A percentile compares a stretch with the other conserved stretches of the same genome.
These are phyloP conservation scores for Apamea sordens DNA, from an alignment of 2,888 invertebrate genomes.

Conservation along the genomic window DNA sequence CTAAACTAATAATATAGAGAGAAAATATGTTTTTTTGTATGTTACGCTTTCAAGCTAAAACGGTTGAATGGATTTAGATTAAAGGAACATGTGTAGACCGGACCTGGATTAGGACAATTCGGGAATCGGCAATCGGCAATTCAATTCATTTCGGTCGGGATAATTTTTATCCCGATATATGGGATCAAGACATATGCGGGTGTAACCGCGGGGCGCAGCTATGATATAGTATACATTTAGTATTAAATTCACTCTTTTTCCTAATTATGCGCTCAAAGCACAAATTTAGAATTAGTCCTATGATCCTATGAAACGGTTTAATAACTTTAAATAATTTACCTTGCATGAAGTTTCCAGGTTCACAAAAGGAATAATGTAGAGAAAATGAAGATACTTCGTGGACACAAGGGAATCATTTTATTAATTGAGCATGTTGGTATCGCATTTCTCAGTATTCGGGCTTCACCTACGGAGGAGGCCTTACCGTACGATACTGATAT, in stretches of 20 bases:
- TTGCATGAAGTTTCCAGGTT: slow-evolving; percentile 26
- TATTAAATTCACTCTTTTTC: neutral
- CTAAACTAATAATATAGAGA: neutral
- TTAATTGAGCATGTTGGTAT: slow-evolving; percentile 76
- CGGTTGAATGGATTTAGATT: neutral
- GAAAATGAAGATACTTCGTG: slow-evolving; percentile 67
- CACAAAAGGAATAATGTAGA: slow-evolving; percentile 44
- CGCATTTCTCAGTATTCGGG: slow-evolving; percentile 79
- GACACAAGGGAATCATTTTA: slow-evolving; percentile 71
- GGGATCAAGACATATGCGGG: neutral
- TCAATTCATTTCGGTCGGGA: no score
- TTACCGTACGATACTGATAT: slow-evolving; percentile 60
- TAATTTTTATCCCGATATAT: neutral
- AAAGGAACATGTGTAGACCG: neutral
- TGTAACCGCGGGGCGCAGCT: neutral
- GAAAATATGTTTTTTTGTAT: neutral
- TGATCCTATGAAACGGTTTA: neutral
- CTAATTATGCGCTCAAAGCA: neutral
- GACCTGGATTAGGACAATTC: neutral
- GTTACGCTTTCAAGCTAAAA: neutral
- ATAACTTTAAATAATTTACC: slow-evolving; percentile 34
- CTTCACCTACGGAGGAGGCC: slow-evolving; percentile 69
- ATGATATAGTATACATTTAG: neutral
- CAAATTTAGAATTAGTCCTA: no score
- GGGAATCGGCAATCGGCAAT: no score